phyloP scores from a whole-genome alignment of 2,113 vertebrate species.

The Ceuthmochares aereus region DNA sequence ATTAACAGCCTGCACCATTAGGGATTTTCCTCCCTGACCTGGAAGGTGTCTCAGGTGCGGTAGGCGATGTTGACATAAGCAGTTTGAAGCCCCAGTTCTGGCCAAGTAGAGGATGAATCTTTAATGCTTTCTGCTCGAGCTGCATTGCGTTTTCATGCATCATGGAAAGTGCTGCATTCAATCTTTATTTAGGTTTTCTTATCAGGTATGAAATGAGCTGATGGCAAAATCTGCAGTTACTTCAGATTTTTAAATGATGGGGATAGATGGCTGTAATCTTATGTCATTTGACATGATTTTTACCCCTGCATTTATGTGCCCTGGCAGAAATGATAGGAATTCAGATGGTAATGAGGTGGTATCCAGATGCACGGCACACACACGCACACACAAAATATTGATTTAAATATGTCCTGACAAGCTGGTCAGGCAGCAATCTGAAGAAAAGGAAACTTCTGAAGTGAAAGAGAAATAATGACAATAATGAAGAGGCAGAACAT shows the following conservation, averaged over 20 bases:
- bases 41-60: not conserved
- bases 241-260: conserved; percentile 64
- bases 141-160: conserved; percentile 61
- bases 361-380: conserved; percentile 22
- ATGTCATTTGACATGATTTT: conserved; percentile 56
- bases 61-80: not conserved
- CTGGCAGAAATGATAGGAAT: not conserved
- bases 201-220: conserved; percentile 69
- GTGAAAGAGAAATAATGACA: conserved; percentile 52
- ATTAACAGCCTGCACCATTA: not conserved
- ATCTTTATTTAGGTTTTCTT: conserved; percentile 70
- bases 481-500: conserved; percentile 62
- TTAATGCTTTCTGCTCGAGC: conserved; percentile 56
- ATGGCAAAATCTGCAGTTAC: conserved; percentile 68
- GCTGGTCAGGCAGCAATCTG: conserved; percentile 34
- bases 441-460: conserved; percentile 52
- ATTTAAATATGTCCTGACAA: conserved; percentile 56
- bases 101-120: conserved; percentile 27
- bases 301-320: not conserved
- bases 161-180: conserved; percentile 56
- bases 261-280: conserved; percentile 61
- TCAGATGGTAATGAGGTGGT: conserved; percentile 41
- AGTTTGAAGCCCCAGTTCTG: not conserved
- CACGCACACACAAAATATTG: not conserved
- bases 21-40: not conserved